Evolutionary conservation across 2,113 vertebrate genomes (phyloP), one percentile per base, ranked within the genome.

Genomic region (Myodes glareolus): DNA sequence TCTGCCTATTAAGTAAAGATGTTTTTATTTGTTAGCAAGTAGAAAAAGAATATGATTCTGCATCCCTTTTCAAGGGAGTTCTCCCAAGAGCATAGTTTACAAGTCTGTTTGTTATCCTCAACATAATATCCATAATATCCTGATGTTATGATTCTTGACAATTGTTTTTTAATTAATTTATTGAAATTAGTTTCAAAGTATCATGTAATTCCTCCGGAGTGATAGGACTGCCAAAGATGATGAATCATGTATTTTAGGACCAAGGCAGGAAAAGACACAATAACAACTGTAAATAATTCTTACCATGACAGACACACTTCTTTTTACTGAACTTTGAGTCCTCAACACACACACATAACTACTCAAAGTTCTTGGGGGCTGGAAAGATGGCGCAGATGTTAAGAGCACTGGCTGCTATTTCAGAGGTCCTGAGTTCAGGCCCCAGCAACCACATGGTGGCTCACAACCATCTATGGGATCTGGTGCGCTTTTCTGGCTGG

Each of bases 131-230:
- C 50, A 8, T 2, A 68, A 8, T 90, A 14, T 80, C 94, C 58
- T 72, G 4, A 72, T 67, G 65, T 97, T 70, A 50, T 61, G 55
- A 90, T 8, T 0, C n/a, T 10, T 21, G 7, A 73, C n/a, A 52
- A 78, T 58, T 81, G 4, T 17, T n/a, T 36, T 87, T n/a, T 39
- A 47, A 61, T 84, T 29, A 39, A 11, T 16, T 63, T 75, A 3
- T 70, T 45, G 14, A 61, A 16, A 91, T 80, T 80, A 93, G 5
- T 68, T 94, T 77, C 36, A 73, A 97, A 67, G 9, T 67, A 76
- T 68, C 76, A n/a, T 13, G 27, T 81, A 84, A 1, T 61, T 39
- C 1, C 23, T 61, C 55, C 3, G 27, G 23, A 0, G 55, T 39
- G 23, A 29, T 19, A 36, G n/a, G n/a, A 61, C 33, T 25, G 3